Evolutionary conservation across 2,113 vertebrate species (phyloP), one percentile per base, ranked within the genome.

Genomic region (Mohoua ochrocephala): DNA sequence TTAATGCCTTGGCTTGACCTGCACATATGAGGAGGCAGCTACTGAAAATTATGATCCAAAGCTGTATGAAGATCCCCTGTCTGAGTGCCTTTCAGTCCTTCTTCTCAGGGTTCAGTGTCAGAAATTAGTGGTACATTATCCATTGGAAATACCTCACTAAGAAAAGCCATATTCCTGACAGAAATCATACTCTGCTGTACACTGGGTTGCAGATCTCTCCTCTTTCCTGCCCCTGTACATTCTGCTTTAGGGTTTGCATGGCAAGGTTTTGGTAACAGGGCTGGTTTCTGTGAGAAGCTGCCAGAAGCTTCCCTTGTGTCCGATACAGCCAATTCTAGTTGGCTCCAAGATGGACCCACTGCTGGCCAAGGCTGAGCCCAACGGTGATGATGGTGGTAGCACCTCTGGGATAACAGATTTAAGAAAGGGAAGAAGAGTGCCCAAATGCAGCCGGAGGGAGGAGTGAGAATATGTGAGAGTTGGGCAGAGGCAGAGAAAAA

Each of bases 241-340:
- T 67, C 42, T 50, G 27, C 45, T 33, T 42, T 42, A 39, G 5
- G 13, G 15, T 82, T 79, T 75, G 47, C 15, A 19, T 61, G 31
- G 22, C 45, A 60, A 33, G 22, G 26, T 54, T 49, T 60, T 39
- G 28, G 61, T 50, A 67, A 28, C 54, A 61, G 27, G 27, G 6
- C 30, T 23, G 13, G 19, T 19, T 69, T 69, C 31, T 44, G 13
- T 50, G 35, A 75, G 54, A 63, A 21, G 49, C 39, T 61, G 61
- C 16, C 76, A 50, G 41, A 44, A 61, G 35, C 35, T 86, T 67
- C 47, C 9, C 35, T 42, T 8, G 17, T 68, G 47, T 44, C 19
- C 0, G 0, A 28, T 9, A 22, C 15, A 49, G 54, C 23, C 27
- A 47, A 20, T 49, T 26, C 47, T 47, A 42, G 8, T 1, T 6